Conservation (phyloP, 2,888 invertebrate genomes). For the Xylota segnis region DNA sequence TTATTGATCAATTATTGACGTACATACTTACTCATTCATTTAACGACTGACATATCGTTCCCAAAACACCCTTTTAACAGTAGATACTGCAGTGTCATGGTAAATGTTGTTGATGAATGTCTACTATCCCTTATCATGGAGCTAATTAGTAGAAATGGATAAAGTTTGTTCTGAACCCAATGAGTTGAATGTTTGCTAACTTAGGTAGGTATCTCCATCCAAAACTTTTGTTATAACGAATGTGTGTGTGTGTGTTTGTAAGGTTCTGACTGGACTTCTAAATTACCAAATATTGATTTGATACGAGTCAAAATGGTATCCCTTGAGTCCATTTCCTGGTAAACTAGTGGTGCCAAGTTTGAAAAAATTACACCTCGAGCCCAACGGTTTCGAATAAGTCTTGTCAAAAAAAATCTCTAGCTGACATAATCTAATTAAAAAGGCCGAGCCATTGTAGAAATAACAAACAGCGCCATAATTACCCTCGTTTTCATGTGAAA, state of each 20-base stretch:
- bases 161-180: slow-evolving; percentile 41
- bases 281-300: too few species aligned
- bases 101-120: slow-evolving; percentile 8
- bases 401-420: too few species aligned
- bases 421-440: too few species aligned
- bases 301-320: too few species aligned
- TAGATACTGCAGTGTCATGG: slow-evolving; percentile 45
- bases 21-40: slow-evolving; percentile 11
- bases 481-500: slow-evolving; percentile 24
- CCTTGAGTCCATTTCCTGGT: too few species aligned
- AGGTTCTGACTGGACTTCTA: background rate
- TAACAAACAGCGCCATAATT: slow-evolving; percentile 28
- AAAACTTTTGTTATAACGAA: background rate
- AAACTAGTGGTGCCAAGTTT: too few species aligned
- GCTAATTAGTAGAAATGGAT: slow-evolving; percentile 43
- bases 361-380: too few species aligned
- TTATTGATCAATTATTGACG: slow-evolving; percentile 53
- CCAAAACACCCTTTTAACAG: slow-evolving; percentile 27
- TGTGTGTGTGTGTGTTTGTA: background rate
- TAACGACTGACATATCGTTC: background rate
- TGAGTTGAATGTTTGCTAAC: slow-evolving; percentile 28
- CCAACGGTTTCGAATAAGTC: too few species aligned
- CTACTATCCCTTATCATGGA: slow-evolving; percentile 46
- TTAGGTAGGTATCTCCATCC: background rate
- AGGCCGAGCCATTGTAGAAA: background rate